Base-by-base conservation (phyloP, 2,888 invertebrate species). In the Brachypalpus laphriformis region DNA sequence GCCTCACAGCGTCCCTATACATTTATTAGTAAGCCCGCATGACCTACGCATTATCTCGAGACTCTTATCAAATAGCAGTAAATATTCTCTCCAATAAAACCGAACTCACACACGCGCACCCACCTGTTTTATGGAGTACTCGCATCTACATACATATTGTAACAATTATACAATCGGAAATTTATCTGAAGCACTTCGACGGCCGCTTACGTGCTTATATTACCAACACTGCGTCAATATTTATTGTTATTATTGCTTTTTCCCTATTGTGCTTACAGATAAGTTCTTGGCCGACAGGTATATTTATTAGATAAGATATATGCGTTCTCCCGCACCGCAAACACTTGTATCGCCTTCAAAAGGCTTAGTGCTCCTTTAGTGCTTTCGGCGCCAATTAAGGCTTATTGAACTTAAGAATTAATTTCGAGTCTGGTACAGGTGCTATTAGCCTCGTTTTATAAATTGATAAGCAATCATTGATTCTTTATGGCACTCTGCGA, bases 11-110 rank as follows among this genome's bases (percentile, higher is more conserved):
- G 22, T 9, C 16, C 14, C 16, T 28, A 14, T 7, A 14, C 14
- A 18, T 42, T 40, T 65, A 28, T 65, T 45, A 31, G n/a, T 31
- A 63, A 47, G 47, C 45, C 18, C 63, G 40, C 47, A 59, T 59
- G 71, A 71, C 59, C 71, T 49, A 47, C 11, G 31, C 31, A 37
- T 66, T 61, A 80, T 59, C 54, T 45, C 37, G 18, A 68, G 66
- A 68, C 42, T 59, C 11, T 74, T 72, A 72, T 72, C 78, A 42
- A 61, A 28, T 56, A 47, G 16, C 61, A 54, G 47, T 70, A 20
- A 71, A 63, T 40, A 71, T 78, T 47, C 11, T 20, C 28, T n/a
- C 31, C 40, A 31, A 61, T 68, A 68, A 70, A 70, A 51, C 22
- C 31, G 8, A 31, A 22, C 22, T 8, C 20, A 57, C 8, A 49